Conservation (phyloP, 1,140 invertebrate species). For the Pseudomyrmex gracilis region DNA sequence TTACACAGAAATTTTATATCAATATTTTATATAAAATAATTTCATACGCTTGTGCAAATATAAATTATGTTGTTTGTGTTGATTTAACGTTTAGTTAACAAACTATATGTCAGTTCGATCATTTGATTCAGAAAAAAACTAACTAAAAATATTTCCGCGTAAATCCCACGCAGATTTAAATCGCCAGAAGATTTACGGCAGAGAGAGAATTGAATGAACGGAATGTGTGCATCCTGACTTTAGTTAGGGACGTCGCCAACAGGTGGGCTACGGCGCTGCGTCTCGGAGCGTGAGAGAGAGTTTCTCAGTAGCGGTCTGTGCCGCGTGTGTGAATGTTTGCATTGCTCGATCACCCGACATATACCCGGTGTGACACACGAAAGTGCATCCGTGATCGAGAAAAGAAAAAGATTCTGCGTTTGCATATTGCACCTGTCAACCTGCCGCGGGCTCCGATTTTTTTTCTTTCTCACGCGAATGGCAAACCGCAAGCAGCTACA, state of each 20-base stretch:
- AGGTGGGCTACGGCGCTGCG: constrained; percentile 23
- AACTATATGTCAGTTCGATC: no score
- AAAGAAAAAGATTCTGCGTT: not conserved
- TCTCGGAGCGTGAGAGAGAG: not conserved
- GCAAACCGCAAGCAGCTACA: constrained; percentile 4
- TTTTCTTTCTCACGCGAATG: not conserved
- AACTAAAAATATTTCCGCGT: no score
- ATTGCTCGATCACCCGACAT: constrained; percentile 2
- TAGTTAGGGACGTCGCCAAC: constrained; percentile 35
- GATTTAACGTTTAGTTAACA: no score
- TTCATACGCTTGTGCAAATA: no score
- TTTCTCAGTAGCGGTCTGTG: constrained; percentile 42
- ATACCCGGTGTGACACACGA: constrained; percentile 24
- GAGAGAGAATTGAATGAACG: not conserved
- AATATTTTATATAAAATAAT: no score
- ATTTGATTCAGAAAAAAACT: no score
- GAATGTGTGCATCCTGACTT: not conserved
- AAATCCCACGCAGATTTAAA: no score
- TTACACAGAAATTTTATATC: no score
- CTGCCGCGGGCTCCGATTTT: not conserved
- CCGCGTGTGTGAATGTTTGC: constrained; percentile 36
- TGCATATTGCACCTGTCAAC: not conserved
- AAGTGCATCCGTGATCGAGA: not conserved
- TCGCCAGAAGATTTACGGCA: not conserved
- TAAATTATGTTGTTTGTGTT: no score